Evolutionary conservation across 2,113 vertebrate genomes (phyloP).

Genomic region (Chloroceryle aenea): DNA sequence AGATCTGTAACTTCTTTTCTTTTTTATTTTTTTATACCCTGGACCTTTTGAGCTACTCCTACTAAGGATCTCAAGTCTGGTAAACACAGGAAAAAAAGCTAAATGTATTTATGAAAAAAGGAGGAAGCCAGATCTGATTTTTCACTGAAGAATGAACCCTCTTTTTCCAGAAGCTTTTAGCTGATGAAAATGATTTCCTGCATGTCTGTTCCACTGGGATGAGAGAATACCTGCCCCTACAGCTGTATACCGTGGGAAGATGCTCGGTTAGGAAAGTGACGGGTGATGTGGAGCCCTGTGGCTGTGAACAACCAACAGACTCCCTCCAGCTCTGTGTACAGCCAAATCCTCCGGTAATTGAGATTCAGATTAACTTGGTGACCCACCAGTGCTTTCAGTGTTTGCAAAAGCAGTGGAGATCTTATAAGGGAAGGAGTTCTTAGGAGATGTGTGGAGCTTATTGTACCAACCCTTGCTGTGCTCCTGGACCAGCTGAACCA

Average conservation of each 20-base stretch:
- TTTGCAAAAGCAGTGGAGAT: not conserved
- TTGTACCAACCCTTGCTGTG: not conserved
- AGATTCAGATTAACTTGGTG: not conserved
- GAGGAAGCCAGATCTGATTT: not conserved
- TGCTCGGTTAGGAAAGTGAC: not conserved
- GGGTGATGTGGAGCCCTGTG: not conserved
- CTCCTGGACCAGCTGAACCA: not conserved
- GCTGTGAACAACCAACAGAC: not conserved
- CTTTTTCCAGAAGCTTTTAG: not conserved
- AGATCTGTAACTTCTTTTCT: not conserved
- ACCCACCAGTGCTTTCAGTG: not conserved
- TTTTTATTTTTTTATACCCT: not conserved
- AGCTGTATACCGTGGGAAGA: accelerated
- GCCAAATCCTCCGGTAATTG: not conserved
- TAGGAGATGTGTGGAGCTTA: not conserved
- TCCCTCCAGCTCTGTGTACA: not conserved
- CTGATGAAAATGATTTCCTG: not conserved
- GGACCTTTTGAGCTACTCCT: not conserved
- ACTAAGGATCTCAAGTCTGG: not conserved
- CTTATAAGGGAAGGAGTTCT: not conserved
- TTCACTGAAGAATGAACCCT: not conserved
- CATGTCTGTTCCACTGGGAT: not conserved
- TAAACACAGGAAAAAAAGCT: not conserved
- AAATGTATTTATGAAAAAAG: not conserved
- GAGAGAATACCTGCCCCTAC: not conserved